phyloP scores from a whole-genome alignment of 2,113 vertebrate species.

The Nansenia antarctica region DNA sequence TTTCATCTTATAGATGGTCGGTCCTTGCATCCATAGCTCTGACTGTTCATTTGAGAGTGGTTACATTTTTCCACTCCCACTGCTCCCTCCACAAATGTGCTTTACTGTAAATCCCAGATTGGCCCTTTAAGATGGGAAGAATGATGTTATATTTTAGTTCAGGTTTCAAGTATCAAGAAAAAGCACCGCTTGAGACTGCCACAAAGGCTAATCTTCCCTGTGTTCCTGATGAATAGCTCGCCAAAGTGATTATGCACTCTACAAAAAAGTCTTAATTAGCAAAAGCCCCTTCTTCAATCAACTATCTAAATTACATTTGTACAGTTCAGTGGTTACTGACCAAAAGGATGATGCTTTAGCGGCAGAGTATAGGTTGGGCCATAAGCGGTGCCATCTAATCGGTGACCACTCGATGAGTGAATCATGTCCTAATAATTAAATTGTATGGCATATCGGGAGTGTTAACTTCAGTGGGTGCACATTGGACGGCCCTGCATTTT shows the following conservation, averaged over 20 bases:
- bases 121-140: too few relatives aligned
- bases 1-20: too few relatives aligned
- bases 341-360: conserved; percentile 64
- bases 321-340: conserved; percentile 76
- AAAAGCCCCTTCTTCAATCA: conserved; percentile 67
- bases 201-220: conserved; percentile 68
- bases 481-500: conserved; percentile 78
- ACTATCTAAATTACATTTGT: conserved; percentile 74
- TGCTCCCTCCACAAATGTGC: too few relatives aligned
- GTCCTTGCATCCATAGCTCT: too few relatives aligned
- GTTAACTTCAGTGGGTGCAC: conserved; percentile 72
- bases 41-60: too few relatives aligned
- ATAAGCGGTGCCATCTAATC: conserved; percentile 69
- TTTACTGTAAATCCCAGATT: too few relatives aligned
- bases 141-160: background rate
- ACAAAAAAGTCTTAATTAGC: conserved; percentile 73
- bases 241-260: conserved; percentile 68
- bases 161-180: conserved; percentile 48
- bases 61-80: too few relatives aligned
- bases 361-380: conserved; percentile 57
- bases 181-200: conserved; percentile 50
- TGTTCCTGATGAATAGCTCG: conserved; percentile 71
- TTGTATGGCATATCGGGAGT: conserved; percentile 69
- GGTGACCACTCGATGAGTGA: conserved; percentile 72
- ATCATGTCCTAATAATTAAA: conserved; percentile 78